Conservation (phyloP, 2,888 invertebrate genomes). For the Campaea margaritaria region DNA sequence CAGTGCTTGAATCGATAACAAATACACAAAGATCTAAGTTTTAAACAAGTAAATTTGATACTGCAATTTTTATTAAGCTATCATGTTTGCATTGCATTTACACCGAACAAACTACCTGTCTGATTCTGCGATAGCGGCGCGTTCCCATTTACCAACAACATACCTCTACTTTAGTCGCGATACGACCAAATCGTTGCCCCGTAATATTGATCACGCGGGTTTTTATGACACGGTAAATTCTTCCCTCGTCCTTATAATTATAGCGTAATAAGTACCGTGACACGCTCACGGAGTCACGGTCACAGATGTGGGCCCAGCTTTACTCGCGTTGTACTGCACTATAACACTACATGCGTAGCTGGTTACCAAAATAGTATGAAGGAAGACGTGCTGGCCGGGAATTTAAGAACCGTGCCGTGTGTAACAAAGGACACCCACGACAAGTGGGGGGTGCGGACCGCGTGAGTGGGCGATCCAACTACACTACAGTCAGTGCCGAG, state of each 20-base stretch:
- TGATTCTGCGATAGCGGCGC: conserved; percentile 47
- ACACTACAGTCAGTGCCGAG: conserved; percentile 52
- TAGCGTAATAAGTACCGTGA: no score
- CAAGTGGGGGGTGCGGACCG: conserved; percentile 70
- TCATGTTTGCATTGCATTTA: conserved; percentile 19
- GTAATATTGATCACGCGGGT: no score
- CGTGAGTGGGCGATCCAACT: conserved; percentile 65
- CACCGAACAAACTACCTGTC: conserved; percentile 44
- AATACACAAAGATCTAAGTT: not conserved
- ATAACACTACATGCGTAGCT: no score
- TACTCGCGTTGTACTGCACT: no score
- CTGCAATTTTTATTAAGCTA: conserved; percentile 21
- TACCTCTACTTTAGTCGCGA: no score
- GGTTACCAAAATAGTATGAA: no score
- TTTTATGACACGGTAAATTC: no score
- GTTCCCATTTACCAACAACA: conserved; percentile 47
- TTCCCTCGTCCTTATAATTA: no score
- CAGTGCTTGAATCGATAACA: no score
- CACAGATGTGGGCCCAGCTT: no score
- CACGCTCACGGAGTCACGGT: no score
- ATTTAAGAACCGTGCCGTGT: conserved; percentile 45
- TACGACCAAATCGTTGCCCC: no score
- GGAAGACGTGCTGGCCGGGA: not conserved
- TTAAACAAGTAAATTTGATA: conserved; percentile 20
- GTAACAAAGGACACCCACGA: conserved; percentile 50